Evolutionary conservation across 2,888 invertebrate genomes (phyloP), one percentile per base, ranked within the genome.

Genomic region (Erebia aethiops): DNA sequence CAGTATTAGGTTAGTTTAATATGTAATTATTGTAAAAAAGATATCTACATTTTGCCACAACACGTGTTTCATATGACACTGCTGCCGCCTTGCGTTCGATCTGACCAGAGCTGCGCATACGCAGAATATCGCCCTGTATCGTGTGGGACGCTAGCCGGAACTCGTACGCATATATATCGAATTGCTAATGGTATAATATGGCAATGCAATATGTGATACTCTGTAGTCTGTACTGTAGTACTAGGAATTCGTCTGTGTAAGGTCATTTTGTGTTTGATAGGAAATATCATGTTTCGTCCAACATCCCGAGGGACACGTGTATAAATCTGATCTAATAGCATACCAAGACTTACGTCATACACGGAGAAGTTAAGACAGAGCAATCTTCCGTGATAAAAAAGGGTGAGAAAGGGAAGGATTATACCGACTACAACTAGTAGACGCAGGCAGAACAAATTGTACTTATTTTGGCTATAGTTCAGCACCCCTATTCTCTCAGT

Each of bases 131-230:
- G 71, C 49, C 60, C 54, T 56, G 26, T 70, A 71, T 74, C 74
- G 72, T 63, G 74, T 77, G 71, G 72, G 69, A 69, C 49, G 70
- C 60, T 82, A 81, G 80, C 75, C 74, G 78, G 80, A 82, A 82
- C 72, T 70, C 72, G 54, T 69, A 14, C 16, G 60, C 21, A n/a
- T n/a, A n/a, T 69, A 70, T 66, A 76, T 77, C 77, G 77, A 77
- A 77, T 77, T 68, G 75, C 70, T 75, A 71, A 79, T 73, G 26
- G 49, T 70, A 52, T 66, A 26, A 58, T 68, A 52, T 69, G 51
- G 65, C 65, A 68, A 61, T 65, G 64, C 67, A 58, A 65, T 69
- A 66, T 65, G n/a, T 51, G 58, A 71, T 62, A 66, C 62, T 35
- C 35, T 35, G 35, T 35, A 35, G 35, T 5, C 1, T 1, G 35